Percentiles rank a stretch among this genome's conserved stretches.
Evolutionary conservation across 1,140 invertebrate species (phyloP).

Genomic region (Hylaeus anthracinus): DNA sequence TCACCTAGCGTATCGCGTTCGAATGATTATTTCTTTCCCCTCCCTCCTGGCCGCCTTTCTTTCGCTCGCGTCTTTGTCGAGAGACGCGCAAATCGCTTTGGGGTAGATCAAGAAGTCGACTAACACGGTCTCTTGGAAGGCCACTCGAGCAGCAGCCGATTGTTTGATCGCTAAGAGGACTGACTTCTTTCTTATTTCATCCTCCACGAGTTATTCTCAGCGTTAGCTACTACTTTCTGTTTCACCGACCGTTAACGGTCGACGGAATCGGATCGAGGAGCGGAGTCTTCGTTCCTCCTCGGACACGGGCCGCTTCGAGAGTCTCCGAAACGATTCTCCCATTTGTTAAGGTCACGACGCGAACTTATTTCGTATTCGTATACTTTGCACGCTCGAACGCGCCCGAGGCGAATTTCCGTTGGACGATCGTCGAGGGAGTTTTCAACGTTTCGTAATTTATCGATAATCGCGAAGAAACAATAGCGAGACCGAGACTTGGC

Average conservation of each 20-base stretch:
- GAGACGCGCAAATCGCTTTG: constrained; percentile 58
- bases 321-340: too few relatives aligned
- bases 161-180: constrained; percentile 70
- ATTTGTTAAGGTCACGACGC: too few relatives aligned
- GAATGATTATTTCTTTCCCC: constrained; percentile 23
- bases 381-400: too few relatives aligned
- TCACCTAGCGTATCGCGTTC: constrained; percentile 50
- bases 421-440: background rate
- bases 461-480: background rate
- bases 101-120: constrained; percentile 68
- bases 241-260: constrained; percentile 61
- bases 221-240: constrained; percentile 20
- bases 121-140: constrained; percentile 43
- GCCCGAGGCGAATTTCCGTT: background rate
- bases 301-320: background rate
- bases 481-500: background rate
- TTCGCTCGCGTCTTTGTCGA: constrained; percentile 46
- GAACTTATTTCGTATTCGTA: too few relatives aligned
- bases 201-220: constrained; percentile 37
- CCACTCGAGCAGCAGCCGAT: constrained; percentile 68
- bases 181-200: constrained; percentile 61
- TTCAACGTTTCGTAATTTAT: constrained; percentile 6
- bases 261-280: constrained; percentile 16
- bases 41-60: constrained; percentile 1
- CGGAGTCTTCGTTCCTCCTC: constrained; percentile 9